Base-by-base conservation (phyloP, 1,140 invertebrate genomes). In the Maniola jurtina region DNA sequence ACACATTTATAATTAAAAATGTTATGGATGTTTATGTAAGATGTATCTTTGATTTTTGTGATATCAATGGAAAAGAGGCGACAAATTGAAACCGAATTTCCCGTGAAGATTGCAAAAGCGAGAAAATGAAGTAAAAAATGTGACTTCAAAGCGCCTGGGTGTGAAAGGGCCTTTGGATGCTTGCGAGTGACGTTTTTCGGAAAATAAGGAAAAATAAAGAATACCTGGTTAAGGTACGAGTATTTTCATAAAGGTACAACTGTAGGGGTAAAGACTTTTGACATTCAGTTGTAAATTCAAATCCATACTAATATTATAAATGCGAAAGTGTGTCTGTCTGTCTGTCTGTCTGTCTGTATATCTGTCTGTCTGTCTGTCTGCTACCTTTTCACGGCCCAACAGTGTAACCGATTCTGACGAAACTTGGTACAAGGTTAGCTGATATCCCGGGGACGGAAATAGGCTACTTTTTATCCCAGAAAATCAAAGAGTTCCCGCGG, bases 31-130 rank as follows among this genome's bases (percentile, higher is more conserved):
- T n/a, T n/a, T n/a, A n/a, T n/a, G n/a, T n/a, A n/a, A n/a, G n/a
- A n/a, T 45, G 9, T 13, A 45, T 13, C 42, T 45, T 45, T 45
- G 9, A 11, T 45, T 45, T 45, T 11, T 40, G 38, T 25, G 4
- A 4, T 45, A 45, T 45, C 42, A 13, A 45, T n/a, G 42, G 42
- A 1, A 13, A 13, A 60, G 52, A 36, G 59, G 54, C 42, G 33
- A 47, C 13, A 45, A 72, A 72, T 64, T 66, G 64, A 54, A 72
- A 69, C 56, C 60, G 67, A 72, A 72, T 72, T 69, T 73, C 47
- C 58, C 52, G 60, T 70, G 64, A 66, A 73, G 64, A 65, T 60
- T 66, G 64, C 54, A 56, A 67, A 61, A 61, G 59, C 50, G 58
- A 38, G 52, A 61, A 62, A 67, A 67, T 61, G 65, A 38, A 57